Evolutionary conservation across 1,140 invertebrate species (phyloP).

Genomic region (Phocides pigmalion): DNA sequence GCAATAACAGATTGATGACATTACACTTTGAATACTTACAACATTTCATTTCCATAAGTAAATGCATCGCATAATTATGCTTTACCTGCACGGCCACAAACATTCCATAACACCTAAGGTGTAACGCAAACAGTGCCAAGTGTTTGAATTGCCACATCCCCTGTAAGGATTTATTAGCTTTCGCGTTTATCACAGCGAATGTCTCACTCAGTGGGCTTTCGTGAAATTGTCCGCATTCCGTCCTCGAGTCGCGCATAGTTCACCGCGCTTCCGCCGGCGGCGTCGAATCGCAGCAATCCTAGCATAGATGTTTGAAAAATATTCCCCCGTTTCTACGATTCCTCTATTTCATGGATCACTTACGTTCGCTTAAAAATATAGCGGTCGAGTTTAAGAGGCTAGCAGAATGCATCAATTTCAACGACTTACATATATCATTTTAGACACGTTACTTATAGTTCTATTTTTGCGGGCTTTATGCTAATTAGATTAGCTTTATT

Average conservation of each 20-base stretch:
- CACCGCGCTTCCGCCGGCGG: constrained; percentile 53
- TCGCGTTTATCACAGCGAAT: constrained; percentile 63
- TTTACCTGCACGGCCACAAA: no score
- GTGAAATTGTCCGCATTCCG: constrained; percentile 71
- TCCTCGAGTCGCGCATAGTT: constrained; percentile 58
- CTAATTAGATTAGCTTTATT: no score
- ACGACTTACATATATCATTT: constrained; percentile 11
- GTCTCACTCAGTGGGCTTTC: constrained; percentile 68
- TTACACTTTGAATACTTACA: no score
- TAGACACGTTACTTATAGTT: no score
- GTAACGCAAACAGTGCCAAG: background rate
- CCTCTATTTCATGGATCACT: constrained; percentile 37
- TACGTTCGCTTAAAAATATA: constrained; percentile 26
- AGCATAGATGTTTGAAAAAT: constrained; percentile 57
- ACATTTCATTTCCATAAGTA: no score
- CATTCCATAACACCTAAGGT: background rate
- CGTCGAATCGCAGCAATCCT: constrained; percentile 45
- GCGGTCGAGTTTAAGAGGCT: constrained; percentile 15
- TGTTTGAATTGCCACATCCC: constrained; percentile 38
- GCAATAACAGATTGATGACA: no score
- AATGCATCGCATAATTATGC: no score
- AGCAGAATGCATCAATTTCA: constrained; percentile 3
- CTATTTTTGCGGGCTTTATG: no score
- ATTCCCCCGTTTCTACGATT: constrained; percentile 44
- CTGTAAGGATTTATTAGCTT: constrained; percentile 70